Evolutionary conservation across 2,797 vertebrate species (phyloP).

Genomic region (Artibeus lituratus): DNA sequence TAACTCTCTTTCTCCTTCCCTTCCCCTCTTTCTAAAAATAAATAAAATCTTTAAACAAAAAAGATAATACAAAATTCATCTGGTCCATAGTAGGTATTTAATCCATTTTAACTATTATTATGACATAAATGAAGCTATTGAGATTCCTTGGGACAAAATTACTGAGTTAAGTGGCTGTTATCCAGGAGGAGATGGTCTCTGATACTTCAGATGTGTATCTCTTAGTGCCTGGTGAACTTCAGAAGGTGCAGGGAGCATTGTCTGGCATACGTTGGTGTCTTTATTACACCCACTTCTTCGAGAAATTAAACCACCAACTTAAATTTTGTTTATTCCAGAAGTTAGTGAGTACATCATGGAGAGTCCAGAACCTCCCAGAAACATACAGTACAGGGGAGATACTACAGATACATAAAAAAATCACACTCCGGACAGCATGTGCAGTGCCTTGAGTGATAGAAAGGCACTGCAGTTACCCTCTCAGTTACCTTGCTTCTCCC

Average conservation of each 20-base stretch:
- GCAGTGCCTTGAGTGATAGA: not conserved
- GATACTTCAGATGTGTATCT: not conserved
- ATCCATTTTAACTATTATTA: not conserved
- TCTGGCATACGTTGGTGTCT: not conserved
- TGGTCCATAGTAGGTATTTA: not conserved
- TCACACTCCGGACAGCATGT: not conserved
- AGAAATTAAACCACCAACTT: not conserved
- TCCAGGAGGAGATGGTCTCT: not conserved
- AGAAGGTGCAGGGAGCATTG: not conserved
- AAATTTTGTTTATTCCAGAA: constrained; percentile 9
- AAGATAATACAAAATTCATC: no score
- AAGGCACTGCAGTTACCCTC: no score
- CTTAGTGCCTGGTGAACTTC: not conserved
- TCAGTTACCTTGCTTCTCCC: not conserved
- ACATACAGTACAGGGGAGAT: not conserved
- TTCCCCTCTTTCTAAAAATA: no score
- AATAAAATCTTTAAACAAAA: no score
- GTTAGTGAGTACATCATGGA: not conserved
- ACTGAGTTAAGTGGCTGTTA: not conserved
- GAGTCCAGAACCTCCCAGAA: not conserved
- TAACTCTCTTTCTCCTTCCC: no score
- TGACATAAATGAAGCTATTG: not conserved
- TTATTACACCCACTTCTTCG: not conserved
- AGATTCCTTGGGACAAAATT: constrained; percentile 3
- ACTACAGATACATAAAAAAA: not conserved